Percentiles rank a stretch among this genome's conserved stretches.
These are phyloP conservation scores for Gastrophysa polygoni DNA, from an alignment of 2,888 invertebrate genomes.

Conservation along the genomic window DNA sequence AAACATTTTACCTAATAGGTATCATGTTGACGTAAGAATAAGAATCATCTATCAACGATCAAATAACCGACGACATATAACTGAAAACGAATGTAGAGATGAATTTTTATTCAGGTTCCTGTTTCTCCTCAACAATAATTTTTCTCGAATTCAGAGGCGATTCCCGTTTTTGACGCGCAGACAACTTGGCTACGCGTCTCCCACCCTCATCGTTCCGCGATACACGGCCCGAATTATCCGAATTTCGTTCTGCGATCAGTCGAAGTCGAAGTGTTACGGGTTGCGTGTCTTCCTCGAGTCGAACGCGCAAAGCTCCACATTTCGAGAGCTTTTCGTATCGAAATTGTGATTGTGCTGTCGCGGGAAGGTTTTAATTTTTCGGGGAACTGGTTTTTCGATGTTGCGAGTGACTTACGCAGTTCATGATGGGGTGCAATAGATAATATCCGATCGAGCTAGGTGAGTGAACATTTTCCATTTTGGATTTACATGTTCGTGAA, in stretches of 20 bases:
- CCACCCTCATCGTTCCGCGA: slow-evolving; percentile 4
- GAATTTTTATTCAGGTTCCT: too few species aligned
- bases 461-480: background rate
- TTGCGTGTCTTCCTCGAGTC: slow-evolving; percentile 6
- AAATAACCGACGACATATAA: too few species aligned
- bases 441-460: background rate
- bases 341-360: background rate
- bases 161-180: slow-evolving; percentile 32
- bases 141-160: slow-evolving; percentile 12
- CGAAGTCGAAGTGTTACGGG: slow-evolving; percentile 17
- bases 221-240: slow-evolving; percentile 16
- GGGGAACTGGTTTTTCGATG: slow-evolving; percentile 1
- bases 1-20: too few species aligned
- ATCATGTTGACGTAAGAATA: too few species aligned
- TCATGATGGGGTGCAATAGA: slow-evolving; percentile 6
- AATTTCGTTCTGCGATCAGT: slow-evolving; percentile 20
- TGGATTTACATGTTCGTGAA: background rate
- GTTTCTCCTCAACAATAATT: too few species aligned
- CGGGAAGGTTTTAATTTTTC: background rate
- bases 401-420: background rate
- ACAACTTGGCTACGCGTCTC: slow-evolving; percentile 30
- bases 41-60: too few species aligned
- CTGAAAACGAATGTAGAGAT: too few species aligned
- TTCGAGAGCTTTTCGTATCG: background rate
- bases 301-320: slow-evolving; percentile 12